A percentile compares a stretch with the other conserved stretches of the same genome.
These are phyloP conservation scores for Aporophyla nigra DNA, from an alignment of 2,888 invertebrate genomes.

Conservation along the genomic window DNA sequence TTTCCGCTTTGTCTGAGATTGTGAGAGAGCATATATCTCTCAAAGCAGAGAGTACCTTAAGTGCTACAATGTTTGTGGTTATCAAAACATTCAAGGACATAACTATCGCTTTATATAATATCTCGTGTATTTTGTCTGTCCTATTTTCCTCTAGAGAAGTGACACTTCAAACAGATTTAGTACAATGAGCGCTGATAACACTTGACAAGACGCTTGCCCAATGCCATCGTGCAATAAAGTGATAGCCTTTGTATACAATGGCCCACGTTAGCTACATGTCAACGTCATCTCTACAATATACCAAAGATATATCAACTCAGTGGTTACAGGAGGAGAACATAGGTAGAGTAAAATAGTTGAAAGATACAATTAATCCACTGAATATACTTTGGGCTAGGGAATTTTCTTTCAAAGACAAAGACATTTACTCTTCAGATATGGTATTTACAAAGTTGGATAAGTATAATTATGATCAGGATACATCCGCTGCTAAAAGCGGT, in stretches of 20 bases:
- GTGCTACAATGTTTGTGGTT: not conserved
- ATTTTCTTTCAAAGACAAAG: not conserved
- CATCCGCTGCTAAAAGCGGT: too few species aligned
- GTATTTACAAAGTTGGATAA: too few species aligned
- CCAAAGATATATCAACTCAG: constrained; percentile 25
- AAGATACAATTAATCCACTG: not conserved
- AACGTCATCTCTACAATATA: constrained; percentile 43
- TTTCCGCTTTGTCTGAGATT: not conserved
- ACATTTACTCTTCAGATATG: too few species aligned
- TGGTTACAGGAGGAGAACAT: too few species aligned
- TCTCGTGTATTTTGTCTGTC: constrained; percentile 8
- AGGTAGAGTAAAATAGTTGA: not conserved
- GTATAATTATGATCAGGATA: too few species aligned
- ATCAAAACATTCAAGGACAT: constrained; percentile 9
- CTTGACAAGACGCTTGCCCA: constrained; percentile 53
- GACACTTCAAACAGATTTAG: constrained; percentile 37
- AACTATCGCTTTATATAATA: not conserved
- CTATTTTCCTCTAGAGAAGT: constrained; percentile 27
- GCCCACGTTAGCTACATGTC: constrained; percentile 43
- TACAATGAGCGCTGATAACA: constrained; percentile 50
- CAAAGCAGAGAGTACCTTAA: not conserved
- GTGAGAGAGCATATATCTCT: too few species aligned
- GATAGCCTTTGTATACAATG: constrained; percentile 48
- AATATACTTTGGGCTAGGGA: not conserved
- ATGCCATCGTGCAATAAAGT: constrained; percentile 53